These are phyloP conservation scores for Apis laboriosa DNA, from an alignment of 1,140 invertebrate genomes.

Conservation along the genomic window DNA sequence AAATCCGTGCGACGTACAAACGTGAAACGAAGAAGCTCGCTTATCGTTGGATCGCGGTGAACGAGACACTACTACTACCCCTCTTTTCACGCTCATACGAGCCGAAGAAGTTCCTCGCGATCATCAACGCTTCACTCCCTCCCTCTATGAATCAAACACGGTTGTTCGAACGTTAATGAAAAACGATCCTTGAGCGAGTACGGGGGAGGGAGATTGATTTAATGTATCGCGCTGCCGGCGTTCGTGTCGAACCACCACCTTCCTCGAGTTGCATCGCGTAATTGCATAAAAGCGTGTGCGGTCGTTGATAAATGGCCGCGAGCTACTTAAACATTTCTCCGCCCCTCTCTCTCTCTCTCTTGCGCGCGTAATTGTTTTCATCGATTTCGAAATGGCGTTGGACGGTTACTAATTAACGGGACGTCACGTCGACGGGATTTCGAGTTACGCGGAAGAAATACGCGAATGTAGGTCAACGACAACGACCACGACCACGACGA, in stretches of 20 bases:
- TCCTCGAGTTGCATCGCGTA: conserved; percentile 11
- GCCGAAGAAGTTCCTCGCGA: not conserved
- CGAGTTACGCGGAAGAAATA: not conserved
- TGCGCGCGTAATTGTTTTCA: conserved; percentile 5
- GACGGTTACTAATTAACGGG: conserved; percentile 26
- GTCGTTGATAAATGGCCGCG: conserved; percentile 23
- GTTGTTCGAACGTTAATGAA: conserved; percentile 27
- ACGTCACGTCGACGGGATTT: not conserved
- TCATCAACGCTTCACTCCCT: not conserved
- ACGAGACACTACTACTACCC: not conserved
- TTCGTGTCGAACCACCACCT: conserved; percentile 5
- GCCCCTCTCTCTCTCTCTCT: not conserved
- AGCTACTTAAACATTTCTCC: conserved; percentile 16
- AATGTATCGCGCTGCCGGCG: conserved; percentile 31
- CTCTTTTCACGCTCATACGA: not conserved
- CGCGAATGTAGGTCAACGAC: conserved; percentile 1
- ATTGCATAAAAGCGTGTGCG: conserved; percentile 27
- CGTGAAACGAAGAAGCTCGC: conserved; percentile 18
- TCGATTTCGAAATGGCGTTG: conserved; percentile 10
- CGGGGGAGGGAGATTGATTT: conserved; percentile 39
- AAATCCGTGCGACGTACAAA: not conserved
- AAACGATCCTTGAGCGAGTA: conserved; percentile 32
- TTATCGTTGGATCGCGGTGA: conserved; percentile 1
- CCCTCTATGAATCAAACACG: conserved; percentile 14
- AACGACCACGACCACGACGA: not conserved